Conservation (phyloP, 2,888 invertebrate species). For the Agriotes lineatus region DNA sequence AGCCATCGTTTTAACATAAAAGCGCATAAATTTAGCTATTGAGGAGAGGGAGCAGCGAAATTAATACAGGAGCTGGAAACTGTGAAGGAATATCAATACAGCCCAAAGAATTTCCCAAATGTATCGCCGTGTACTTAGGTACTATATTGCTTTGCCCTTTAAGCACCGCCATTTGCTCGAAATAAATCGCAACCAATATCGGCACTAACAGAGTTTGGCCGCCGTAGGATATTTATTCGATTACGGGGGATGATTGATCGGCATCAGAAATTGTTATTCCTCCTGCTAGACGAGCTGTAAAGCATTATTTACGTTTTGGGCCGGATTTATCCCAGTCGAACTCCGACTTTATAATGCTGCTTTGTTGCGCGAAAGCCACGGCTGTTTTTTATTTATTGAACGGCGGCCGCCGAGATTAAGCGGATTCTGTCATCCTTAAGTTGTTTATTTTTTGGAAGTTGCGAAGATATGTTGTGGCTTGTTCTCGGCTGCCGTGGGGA, state of each 20-base stretch:
- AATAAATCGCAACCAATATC: slow-evolving; percentile 19
- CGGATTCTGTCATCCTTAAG: too few species aligned
- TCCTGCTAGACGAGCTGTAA: neutral
- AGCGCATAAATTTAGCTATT: too few species aligned
- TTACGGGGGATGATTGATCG: slow-evolving; percentile 12
- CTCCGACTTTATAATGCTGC: too few species aligned
- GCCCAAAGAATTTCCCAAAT: neutral
- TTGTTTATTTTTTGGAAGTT: too few species aligned
- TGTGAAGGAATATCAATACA: neutral
- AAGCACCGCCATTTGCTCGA: slow-evolving; percentile 15
- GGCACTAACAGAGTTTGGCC: slow-evolving; percentile 12
- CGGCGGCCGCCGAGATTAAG: too few species aligned
- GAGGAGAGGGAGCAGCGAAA: too few species aligned
- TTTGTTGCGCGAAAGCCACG: neutral
- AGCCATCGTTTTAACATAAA: too few species aligned
- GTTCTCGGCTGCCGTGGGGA: too few species aligned
- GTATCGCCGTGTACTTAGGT: neutral
- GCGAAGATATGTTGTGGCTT: too few species aligned
- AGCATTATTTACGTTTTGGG: slow-evolving; percentile 1
- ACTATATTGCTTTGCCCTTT: slow-evolving; percentile 15
- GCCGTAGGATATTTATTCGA: slow-evolving; percentile 12
- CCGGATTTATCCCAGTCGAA: too few species aligned
- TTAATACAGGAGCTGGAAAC: too few species aligned
- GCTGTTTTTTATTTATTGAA: too few species aligned
- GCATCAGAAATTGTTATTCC: slow-evolving; percentile 13